A percentile compares a stretch with the other conserved stretches of the same genome.
These are phyloP conservation scores for Gyps fulvus DNA, from an alignment of 2,113 vertebrate species.

Conservation along the genomic window DNA sequence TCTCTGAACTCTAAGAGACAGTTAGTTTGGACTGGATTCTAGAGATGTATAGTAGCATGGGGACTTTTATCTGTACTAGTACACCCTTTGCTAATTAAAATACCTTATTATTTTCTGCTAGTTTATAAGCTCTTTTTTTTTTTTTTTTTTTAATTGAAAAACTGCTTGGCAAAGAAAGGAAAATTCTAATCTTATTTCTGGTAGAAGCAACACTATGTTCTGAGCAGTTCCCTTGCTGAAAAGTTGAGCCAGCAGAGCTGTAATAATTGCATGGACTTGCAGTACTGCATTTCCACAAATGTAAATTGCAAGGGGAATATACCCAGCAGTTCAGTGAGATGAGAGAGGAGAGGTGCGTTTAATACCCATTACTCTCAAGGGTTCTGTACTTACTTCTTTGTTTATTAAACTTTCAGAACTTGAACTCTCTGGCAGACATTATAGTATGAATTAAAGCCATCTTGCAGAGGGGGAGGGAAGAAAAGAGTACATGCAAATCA, in stretches of 20 bases:
- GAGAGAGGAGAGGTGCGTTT: background rate
- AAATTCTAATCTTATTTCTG: slow-evolving; percentile 14
- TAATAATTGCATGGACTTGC: background rate
- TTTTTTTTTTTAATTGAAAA: background rate
- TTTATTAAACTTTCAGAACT: background rate
- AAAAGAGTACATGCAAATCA: background rate
- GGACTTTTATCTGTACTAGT: slow-evolving; percentile 39
- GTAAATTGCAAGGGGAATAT: background rate
- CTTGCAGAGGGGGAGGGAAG: background rate
- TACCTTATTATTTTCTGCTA: background rate
- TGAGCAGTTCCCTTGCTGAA: slow-evolving; percentile 11
- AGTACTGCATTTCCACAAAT: background rate
- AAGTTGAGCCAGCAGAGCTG: background rate
- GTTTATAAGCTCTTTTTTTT: background rate
- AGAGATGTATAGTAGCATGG: background rate
- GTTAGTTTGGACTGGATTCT: background rate
- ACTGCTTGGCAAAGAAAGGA: background rate
- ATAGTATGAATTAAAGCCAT: background rate
- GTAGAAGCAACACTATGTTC: background rate
- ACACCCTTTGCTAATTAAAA: slow-evolving; percentile 42
- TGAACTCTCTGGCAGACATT: background rate
- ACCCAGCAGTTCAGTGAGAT: background rate
- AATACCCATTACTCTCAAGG: background rate
- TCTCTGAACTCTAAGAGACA: background rate
- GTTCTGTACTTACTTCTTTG: background rate